Evolutionary conservation across 2,888 invertebrate species (phyloP).

Genomic region (Heteromurus nitidus): DNA sequence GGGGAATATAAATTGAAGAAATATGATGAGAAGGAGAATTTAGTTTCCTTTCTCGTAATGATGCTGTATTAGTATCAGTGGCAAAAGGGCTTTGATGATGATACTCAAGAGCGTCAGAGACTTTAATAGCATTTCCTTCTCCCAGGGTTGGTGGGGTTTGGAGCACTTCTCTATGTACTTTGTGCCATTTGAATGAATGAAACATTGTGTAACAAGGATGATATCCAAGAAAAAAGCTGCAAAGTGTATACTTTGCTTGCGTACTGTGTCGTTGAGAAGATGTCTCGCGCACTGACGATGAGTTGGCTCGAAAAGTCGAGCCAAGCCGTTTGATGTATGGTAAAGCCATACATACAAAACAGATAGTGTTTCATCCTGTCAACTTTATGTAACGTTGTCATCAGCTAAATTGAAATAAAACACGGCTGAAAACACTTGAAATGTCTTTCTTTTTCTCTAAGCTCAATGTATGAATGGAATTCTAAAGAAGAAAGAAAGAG

Average conservation of each 20-base stretch:
- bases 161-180: background rate
- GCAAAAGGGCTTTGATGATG: slow-evolving; percentile 55
- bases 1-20: slow-evolving; percentile 53
- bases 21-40: slow-evolving; percentile 46
- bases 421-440: slow-evolving; percentile 59
- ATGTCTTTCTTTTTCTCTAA: slow-evolving; percentile 18
- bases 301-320: slow-evolving; percentile 38
- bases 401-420: slow-evolving; percentile 62
- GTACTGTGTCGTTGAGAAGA: background rate
- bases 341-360: slow-evolving; percentile 28
- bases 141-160: background rate
- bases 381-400: slow-evolving; percentile 57
- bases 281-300: slow-evolving; percentile 23
- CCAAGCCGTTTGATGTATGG: slow-evolving; percentile 47
- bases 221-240: background rate
- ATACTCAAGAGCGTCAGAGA: slow-evolving; percentile 37
- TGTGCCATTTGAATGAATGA: slow-evolving; percentile 8
- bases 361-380: slow-evolving; percentile 56
- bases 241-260: background rate
- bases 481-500: slow-evolving; percentile 37
- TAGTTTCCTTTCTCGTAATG: slow-evolving; percentile 31
- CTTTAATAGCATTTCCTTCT: slow-evolving; percentile 33
- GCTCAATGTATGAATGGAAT: slow-evolving; percentile 21
- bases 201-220: too few species aligned
- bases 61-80: slow-evolving; percentile 29